Conservation (phyloP, 2,113 vertebrate species). For the Hassar affinis region DNA sequence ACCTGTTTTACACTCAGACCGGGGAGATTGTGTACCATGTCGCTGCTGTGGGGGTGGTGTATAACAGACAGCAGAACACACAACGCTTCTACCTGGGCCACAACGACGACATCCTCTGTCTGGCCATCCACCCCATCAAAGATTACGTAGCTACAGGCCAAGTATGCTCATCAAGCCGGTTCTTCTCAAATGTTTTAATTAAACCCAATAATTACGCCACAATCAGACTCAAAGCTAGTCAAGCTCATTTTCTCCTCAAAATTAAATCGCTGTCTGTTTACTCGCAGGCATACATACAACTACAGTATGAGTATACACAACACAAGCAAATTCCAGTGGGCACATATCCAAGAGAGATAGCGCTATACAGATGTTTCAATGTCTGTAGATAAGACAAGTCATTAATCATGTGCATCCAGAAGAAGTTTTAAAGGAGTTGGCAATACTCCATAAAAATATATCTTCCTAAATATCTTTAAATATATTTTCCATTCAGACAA, state of each 20-base stretch:
- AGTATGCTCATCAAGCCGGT: slow-evolving; percentile 67
- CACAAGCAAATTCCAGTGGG: too few relatives aligned
- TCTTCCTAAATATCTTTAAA: too few relatives aligned
- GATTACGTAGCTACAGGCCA: slow-evolving; percentile 98
- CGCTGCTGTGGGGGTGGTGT: slow-evolving; percentile 93
- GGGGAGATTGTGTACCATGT: slow-evolving; percentile 98
- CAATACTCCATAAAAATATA: too few relatives aligned
- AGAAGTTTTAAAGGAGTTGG: too few relatives aligned
- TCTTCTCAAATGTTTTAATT: neutral
- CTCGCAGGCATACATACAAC: neutral
- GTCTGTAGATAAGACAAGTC: too few relatives aligned
- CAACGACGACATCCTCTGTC: slow-evolving; percentile 94
- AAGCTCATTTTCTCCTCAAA: too few relatives aligned
- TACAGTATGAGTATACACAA: too few relatives aligned
- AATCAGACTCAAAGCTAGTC: neutral
- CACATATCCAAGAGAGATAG: too few relatives aligned
- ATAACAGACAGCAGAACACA: slow-evolving; percentile 95
- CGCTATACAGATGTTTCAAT: too few relatives aligned
- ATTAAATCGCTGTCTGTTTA: neutral
- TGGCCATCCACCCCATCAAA: slow-evolving; percentile 93
- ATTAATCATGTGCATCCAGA: too few relatives aligned
- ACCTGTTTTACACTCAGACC: slow-evolving; percentile 96
- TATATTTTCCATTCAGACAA: too few relatives aligned
- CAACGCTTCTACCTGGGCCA: slow-evolving; percentile 96
- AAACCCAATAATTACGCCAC: neutral